Percentiles rank a stretch among this genome's conserved stretches.
Evolutionary conservation across 2,888 invertebrate genomes (phyloP).

Genomic region (Drosophila greeni): DNA sequence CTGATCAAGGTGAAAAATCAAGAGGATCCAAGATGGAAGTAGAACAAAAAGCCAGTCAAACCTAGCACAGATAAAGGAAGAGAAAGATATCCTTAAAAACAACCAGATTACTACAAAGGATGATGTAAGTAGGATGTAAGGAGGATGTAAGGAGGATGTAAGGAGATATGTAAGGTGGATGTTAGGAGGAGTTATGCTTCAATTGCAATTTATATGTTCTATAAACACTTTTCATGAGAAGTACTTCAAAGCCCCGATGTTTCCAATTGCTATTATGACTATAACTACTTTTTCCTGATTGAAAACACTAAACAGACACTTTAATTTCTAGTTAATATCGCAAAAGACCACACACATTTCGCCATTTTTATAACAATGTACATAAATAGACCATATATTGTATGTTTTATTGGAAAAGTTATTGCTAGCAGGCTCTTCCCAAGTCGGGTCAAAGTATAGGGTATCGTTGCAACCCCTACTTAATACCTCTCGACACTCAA

Average conservation of each 20-base stretch:
- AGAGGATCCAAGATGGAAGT: not conserved
- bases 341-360: not conserved
- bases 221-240: no score
- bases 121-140: no score
- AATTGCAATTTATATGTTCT: no score
- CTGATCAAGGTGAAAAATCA: not conserved
- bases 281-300: no score
- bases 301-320: no score
- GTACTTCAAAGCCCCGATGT: no score
- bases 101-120: no score
- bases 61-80: not conserved
- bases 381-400: no score
- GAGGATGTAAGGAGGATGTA: no score
- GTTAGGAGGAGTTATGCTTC: no score
- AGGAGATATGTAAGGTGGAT: no score
- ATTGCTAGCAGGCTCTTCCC: not conserved
- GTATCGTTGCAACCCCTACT: not conserved
- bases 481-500: not conserved
- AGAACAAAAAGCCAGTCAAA: not conserved
- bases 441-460: not conserved
- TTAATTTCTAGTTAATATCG: not conserved
- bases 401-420: not conserved
- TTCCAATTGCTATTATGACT: no score
- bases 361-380: not conserved
- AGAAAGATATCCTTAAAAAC: not conserved